Evolutionary conservation across 2,113 vertebrate genomes (phyloP).

Genomic region (Malurus alboscapulatus): DNA sequence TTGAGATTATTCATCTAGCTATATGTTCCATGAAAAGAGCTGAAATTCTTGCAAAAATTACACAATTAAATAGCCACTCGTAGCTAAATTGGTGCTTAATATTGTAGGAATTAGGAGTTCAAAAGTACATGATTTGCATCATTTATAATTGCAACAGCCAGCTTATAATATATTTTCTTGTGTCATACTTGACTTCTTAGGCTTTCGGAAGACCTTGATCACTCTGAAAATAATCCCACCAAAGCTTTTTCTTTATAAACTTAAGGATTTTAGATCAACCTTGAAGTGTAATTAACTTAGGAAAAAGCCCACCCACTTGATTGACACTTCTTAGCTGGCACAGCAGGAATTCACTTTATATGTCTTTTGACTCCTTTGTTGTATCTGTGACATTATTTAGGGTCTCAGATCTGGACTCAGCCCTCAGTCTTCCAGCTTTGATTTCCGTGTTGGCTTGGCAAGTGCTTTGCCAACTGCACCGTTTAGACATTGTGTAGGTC

Average conservation of each 20-base stretch:
- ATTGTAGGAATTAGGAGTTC: constrained; percentile 1
- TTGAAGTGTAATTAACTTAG: constrained; percentile 24
- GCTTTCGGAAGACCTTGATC: constrained; percentile 3
- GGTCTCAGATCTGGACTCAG: not conserved
- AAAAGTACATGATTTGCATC: constrained; percentile 12
- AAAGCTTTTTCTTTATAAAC: constrained; percentile 28
- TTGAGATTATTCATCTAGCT: not conserved
- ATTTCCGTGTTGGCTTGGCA: not conserved
- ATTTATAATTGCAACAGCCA: not conserved
- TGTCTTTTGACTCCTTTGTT: not conserved
- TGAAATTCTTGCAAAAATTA: not conserved
- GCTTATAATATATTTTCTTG: not conserved
- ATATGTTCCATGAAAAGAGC: not conserved
- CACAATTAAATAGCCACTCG: not conserved
- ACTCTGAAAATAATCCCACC: constrained; percentile 32
- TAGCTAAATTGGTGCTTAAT: not conserved
- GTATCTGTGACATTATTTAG: not conserved
- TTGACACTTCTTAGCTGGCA: not conserved
- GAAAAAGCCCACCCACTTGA: not conserved
- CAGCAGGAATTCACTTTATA: not conserved
- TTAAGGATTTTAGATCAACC: constrained; percentile 13
- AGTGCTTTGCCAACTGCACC: not conserved
- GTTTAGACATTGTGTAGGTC: not conserved
- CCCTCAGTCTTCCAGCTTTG: not conserved
- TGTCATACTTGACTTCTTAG: constrained; percentile 30